phyloP scores from a whole-genome alignment of 2,888 invertebrate species.

The Cyclophora albipunctata region DNA sequence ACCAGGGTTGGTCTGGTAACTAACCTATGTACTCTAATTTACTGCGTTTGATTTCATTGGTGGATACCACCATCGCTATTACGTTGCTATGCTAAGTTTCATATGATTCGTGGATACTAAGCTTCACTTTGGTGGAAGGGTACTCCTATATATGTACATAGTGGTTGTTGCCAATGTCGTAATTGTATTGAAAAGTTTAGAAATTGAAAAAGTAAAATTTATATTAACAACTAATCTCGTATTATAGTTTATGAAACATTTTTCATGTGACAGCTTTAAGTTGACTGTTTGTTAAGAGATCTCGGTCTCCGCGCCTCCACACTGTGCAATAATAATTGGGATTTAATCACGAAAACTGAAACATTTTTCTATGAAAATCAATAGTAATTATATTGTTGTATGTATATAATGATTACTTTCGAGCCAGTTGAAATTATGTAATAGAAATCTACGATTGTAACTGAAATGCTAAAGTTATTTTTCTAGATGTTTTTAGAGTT shows the following conservation, averaged over 20 bases:
- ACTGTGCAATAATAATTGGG: constrained; percentile 26
- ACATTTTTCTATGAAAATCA: constrained; percentile 19
- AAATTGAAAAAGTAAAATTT: neutral
- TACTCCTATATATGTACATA: constrained; percentile 34
- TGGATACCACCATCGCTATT: too few species aligned
- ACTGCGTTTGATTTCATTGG: too few species aligned
- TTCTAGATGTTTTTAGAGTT: constrained; percentile 44
- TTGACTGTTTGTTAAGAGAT: neutral
- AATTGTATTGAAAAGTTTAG: constrained; percentile 33
- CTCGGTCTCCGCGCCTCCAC: constrained; percentile 4
- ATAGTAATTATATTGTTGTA: constrained; percentile 50
- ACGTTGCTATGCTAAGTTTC: too few species aligned
- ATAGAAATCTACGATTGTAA: constrained; percentile 18
- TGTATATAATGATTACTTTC: constrained; percentile 62
- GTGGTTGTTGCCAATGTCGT: constrained; percentile 28
- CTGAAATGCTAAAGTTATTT: constrained; percentile 29
- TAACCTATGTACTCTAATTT: too few species aligned
- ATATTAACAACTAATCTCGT: constrained; percentile 5
- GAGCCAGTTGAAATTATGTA: constrained; percentile 39
- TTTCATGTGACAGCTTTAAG: neutral
- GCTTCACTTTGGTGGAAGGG: too few species aligned
- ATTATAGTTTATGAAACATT: constrained; percentile 4
- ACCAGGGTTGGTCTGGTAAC: too few species aligned
- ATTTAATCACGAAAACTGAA: constrained; percentile 10
- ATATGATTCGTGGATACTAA: too few species aligned